Base-by-base conservation (phyloP, 37 sponge, comb jelly and placozoan genomes). In the Cliona cf. orientalis region DNA sequence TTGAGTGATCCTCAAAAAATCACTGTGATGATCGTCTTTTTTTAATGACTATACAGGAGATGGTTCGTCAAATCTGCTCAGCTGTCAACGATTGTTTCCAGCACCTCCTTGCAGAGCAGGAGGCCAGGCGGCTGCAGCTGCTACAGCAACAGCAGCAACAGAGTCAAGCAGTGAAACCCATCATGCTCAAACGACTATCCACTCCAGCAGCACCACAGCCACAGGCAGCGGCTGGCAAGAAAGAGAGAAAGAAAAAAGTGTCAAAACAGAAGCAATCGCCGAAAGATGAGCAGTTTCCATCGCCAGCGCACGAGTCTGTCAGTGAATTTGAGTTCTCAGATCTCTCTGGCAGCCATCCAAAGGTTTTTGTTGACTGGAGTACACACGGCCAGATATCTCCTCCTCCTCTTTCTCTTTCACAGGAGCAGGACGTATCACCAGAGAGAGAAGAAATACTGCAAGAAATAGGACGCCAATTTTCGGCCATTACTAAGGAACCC, bases 51-150 rank as follows among this genome's bases (percentile, higher is more conserved):
- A 12, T 7, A n/a, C 44, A 95, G 95, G 53, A 63, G 38, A 33
- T 58, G n/a, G 93, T 88, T 11, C 82, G 89, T 39, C 76, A 88
- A 41, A 85, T 95, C 29, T 87, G 95, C 46, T 44, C 74, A 12
- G 29, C 74, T n/a, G 36, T 95, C 22, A 91, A 81, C 21, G 85
- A 82, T 25, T 67, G 79, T 1, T 95, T 95, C 36, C 71, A 84
- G 53, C 44, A 69, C 34, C 70, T 91, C 17, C 26, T 78, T 39
- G 68, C 82, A 37, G 86, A 91, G 59, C 29, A 78, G 42, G 81
- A 85, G 69, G 67, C 69, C 4, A 76, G 32, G 32, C 55, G 45
- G 53, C 45, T 36, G 23, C 67, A 73, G 42, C 71, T 59, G 41
- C 44, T 28, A 6, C 49, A 55, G 21, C 68, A 43, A 33, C 55